These are phyloP conservation scores for Macrostomum lignano DNA, from an alignment of 1,140 invertebrate genomes.

Conservation along the genomic window DNA sequence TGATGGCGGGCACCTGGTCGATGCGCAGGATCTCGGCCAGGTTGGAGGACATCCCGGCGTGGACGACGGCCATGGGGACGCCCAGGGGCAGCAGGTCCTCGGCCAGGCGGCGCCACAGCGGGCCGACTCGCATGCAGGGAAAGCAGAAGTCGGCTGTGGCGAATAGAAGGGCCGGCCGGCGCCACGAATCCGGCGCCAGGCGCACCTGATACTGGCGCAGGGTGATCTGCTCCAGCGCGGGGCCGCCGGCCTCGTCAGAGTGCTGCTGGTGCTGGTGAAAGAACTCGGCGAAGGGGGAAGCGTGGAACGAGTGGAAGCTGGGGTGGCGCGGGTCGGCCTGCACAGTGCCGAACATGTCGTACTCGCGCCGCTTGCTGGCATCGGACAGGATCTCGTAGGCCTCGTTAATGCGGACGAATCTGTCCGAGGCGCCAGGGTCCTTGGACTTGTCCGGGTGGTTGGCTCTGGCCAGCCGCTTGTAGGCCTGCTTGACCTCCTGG, in stretches of 20 bases:
- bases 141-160: constrained; percentile 78
- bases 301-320: constrained; percentile 28
- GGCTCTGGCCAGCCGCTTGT: not conserved
- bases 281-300: not conserved
- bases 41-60: constrained; percentile 45
- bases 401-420: constrained; percentile 3
- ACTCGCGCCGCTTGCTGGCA: not conserved
- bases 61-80: constrained; percentile 38
- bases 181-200: constrained; percentile 47
- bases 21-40: constrained; percentile 47
- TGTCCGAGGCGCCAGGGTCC: not conserved
- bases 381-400: constrained; percentile 5
- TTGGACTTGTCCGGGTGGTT: constrained; percentile 5
- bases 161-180: constrained; percentile 48
- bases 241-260: constrained; percentile 2
- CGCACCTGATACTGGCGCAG: constrained; percentile 58
- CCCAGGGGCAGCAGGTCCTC: constrained; percentile 48
- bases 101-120: constrained; percentile 46
- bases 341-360: too few relatives aligned
- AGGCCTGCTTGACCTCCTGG: constrained; percentile 6
- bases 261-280: not conserved
- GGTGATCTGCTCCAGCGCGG: constrained; percentile 4
- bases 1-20: constrained; percentile 45
- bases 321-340: too few relatives aligned
- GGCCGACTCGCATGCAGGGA: constrained; percentile 51